phyloP scores from a whole-genome alignment of 1,140 invertebrate species.

The Pectinophora gossypiella region DNA sequence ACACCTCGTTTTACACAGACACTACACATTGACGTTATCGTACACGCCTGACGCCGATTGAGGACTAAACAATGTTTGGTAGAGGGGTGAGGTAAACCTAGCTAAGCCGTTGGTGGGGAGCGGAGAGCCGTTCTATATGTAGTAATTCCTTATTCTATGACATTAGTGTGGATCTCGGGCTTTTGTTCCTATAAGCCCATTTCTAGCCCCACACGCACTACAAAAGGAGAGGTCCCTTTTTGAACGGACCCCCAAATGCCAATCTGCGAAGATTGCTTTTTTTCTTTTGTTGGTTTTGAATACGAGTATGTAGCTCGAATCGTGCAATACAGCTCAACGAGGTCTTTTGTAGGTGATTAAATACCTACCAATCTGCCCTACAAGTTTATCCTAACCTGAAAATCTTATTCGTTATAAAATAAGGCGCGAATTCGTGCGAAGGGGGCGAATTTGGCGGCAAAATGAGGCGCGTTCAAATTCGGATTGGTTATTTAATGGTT shows the following conservation, averaged over 20 bases:
- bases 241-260: slow-evolving; percentile 59
- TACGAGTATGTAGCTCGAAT: slow-evolving; percentile 59
- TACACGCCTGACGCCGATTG: no score
- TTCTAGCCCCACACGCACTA: not conserved
- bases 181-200: slow-evolving; percentile 1
- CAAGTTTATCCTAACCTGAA: no score
- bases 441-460: slow-evolving; percentile 22
- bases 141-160: no score
- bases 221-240: slow-evolving; percentile 42
- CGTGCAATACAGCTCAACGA: slow-evolving; percentile 35
- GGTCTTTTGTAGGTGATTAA: slow-evolving; percentile 69
- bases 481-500: slow-evolving; percentile 72
- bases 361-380: slow-evolving; percentile 26
- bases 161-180: no score
- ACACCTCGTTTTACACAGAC: no score
- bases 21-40: no score
- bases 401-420: not conserved
- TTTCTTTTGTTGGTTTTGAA: slow-evolving; percentile 73
- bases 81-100: no score
- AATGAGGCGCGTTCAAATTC: slow-evolving; percentile 31
- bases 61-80: no score
- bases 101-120: no score
- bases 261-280: slow-evolving; percentile 71
- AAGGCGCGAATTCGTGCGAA: not conserved
- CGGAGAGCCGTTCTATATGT: no score